phyloP scores from a whole-genome alignment of 2,888 invertebrate species.

The Isoperla grammatica region DNA sequence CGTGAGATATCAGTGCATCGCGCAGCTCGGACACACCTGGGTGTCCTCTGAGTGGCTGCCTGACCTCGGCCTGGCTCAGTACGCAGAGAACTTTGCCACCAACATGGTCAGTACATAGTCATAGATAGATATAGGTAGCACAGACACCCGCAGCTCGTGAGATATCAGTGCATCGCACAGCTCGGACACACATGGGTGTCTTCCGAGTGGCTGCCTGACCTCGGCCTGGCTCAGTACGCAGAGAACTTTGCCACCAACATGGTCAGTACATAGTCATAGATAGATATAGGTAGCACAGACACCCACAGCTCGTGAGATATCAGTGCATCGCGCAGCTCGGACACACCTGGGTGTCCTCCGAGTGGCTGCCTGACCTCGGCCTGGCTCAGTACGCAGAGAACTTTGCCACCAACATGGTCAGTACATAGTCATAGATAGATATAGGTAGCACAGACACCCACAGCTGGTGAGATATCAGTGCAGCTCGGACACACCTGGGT shows the following conservation, averaged over 20 bases:
- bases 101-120: conserved; percentile 54
- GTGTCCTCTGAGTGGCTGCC: conserved; percentile 90
- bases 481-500: conserved; percentile 91
- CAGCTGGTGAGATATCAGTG: conserved; percentile 81
- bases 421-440: conserved; percentile 48
- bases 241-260: conserved; percentile 83
- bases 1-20: conserved; percentile 81
- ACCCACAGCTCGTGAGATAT: conserved; percentile 81
- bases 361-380: conserved; percentile 89
- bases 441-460: conserved; percentile 85
- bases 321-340: conserved; percentile 81
- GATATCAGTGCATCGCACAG: conserved; percentile 82
- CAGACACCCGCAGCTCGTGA: conserved; percentile 76
- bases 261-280: conserved; percentile 40
- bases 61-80: conserved; percentile 84
- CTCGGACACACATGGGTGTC: conserved; percentile 91
- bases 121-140: conserved; percentile 89
- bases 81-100: conserved; percentile 80
- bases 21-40: conserved; percentile 87
- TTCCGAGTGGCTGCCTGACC: conserved; percentile 86
- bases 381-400: conserved; percentile 83
- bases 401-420: conserved; percentile 74
- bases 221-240: conserved; percentile 84
- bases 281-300: conserved; percentile 86
- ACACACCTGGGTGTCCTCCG: conserved; percentile 90